These are phyloP conservation scores for Carcharodon carcharias DNA, from an alignment of 2,797 vertebrate species.

Conservation along the genomic window DNA sequence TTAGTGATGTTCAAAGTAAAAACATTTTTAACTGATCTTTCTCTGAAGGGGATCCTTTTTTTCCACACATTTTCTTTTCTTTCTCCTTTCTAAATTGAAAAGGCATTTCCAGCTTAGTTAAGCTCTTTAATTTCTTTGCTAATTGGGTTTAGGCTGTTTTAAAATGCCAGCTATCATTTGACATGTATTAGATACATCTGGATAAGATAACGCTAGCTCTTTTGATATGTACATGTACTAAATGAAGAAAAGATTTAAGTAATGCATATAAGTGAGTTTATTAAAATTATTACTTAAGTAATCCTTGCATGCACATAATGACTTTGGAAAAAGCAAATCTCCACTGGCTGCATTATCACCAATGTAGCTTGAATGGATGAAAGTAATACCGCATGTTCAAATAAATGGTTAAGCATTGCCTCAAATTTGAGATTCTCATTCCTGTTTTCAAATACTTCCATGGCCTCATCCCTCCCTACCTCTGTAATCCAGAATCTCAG, in stretches of 20 bases:
- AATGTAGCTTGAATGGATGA: neutral
- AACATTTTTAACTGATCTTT: neutral
- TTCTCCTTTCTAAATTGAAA: neutral
- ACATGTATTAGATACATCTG: neutral
- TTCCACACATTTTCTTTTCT: neutral
- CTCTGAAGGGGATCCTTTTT: neutral
- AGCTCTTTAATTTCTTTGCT: neutral
- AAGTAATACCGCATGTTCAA: neutral
- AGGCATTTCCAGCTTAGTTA: neutral
- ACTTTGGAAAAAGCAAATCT: neutral
- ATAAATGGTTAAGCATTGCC: neutral
- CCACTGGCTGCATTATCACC: neutral
- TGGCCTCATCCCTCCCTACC: neutral
- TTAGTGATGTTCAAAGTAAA: too few species aligned
- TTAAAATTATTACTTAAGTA: neutral
- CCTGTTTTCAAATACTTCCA: neutral
- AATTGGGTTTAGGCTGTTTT: neutral
- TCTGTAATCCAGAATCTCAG: neutral
- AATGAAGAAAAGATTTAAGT: neutral
- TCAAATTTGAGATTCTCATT: neutral
- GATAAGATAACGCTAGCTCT: neutral
- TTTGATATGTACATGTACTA: neutral
- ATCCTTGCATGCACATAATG: neutral
- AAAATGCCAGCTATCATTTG: neutral
- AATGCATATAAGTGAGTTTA: neutral